phyloP scores from a whole-genome alignment of 2,888 invertebrate genomes.

The Aporophyla lueneburgensis region DNA sequence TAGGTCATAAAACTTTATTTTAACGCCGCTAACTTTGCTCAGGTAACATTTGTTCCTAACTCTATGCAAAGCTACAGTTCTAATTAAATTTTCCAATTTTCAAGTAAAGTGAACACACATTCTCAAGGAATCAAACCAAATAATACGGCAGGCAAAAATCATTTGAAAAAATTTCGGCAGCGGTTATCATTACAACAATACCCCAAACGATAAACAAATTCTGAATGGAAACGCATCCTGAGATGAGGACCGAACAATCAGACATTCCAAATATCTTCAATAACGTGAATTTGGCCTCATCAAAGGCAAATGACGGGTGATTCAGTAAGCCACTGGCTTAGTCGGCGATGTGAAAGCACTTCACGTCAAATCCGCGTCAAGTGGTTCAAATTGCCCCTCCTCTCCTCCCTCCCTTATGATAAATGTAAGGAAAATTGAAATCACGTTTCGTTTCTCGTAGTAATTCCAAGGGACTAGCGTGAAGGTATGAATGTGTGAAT shows the following conservation, averaged over 20 bases:
- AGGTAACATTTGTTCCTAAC: constrained; percentile 74
- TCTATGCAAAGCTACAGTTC: constrained; percentile 70
- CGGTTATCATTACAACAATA: constrained; percentile 45
- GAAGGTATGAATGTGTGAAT: constrained; percentile 74
- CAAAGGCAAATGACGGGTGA: constrained; percentile 83
- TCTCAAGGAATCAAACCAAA: background rate
- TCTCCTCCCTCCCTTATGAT: constrained; percentile 75
- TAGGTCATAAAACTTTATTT: constrained; percentile 81
- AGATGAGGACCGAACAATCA: constrained; percentile 67
- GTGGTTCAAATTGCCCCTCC: constrained; percentile 81
- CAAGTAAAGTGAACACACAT: constrained; percentile 18
- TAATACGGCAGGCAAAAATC: background rate
- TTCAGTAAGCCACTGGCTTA: constrained; percentile 82
- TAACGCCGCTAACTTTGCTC: constrained; percentile 74
- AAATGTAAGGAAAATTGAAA: constrained; percentile 85
- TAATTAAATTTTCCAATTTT: constrained; percentile 72
- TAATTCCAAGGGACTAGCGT: constrained; percentile 70
- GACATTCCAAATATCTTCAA: constrained; percentile 75
- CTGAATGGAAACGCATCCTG: constrained; percentile 53
- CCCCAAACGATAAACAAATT: constrained; percentile 57
- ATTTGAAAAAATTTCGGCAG: background rate
- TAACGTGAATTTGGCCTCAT: constrained; percentile 79
- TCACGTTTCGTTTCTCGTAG: constrained; percentile 81
- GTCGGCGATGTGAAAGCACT: constrained; percentile 80
- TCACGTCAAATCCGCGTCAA: constrained; percentile 84